These are phyloP conservation scores for Brenthis ino DNA, from an alignment of 2,888 invertebrate species.

Conservation along the genomic window DNA sequence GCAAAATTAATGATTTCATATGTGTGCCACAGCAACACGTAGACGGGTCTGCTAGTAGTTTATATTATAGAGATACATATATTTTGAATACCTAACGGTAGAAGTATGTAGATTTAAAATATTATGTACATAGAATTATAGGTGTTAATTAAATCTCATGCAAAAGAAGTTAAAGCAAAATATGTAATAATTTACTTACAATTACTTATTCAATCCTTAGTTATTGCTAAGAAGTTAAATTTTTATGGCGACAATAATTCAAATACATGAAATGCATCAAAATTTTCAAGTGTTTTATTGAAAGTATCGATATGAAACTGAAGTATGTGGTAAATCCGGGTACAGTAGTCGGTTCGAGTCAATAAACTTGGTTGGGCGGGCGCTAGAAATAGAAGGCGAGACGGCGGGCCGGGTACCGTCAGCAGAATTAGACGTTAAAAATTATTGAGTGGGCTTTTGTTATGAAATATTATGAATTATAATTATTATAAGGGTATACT, in stretches of 20 bases:
- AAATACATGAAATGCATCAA: background rate
- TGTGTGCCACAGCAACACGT: too few relatives aligned
- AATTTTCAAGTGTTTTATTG: conserved; percentile 19
- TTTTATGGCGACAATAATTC: too few relatives aligned
- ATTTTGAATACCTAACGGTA: background rate
- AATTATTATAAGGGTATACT: background rate
- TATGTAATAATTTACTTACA: too few relatives aligned
- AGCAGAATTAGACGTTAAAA: conserved; percentile 34
- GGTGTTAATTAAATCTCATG: background rate
- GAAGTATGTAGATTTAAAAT: background rate
- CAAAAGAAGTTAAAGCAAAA: background rate
- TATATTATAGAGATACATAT: background rate
- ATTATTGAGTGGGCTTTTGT: background rate
- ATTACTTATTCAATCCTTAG: too few relatives aligned
- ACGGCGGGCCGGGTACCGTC: conserved; percentile 66
- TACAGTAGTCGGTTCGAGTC: conserved; percentile 56
- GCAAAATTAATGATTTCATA: too few relatives aligned
- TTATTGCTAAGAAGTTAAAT: too few relatives aligned
- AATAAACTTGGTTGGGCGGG: conserved; percentile 80
- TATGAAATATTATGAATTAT: background rate
- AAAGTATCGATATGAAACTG: conserved; percentile 39
- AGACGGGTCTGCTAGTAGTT: background rate
- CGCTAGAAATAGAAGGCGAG: conserved; percentile 72
- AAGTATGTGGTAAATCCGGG: conserved; percentile 58
- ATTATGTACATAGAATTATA: background rate